Evolutionary conservation across 2,888 invertebrate species (phyloP).

Genomic region (Acanthosepion esculentum): DNA sequence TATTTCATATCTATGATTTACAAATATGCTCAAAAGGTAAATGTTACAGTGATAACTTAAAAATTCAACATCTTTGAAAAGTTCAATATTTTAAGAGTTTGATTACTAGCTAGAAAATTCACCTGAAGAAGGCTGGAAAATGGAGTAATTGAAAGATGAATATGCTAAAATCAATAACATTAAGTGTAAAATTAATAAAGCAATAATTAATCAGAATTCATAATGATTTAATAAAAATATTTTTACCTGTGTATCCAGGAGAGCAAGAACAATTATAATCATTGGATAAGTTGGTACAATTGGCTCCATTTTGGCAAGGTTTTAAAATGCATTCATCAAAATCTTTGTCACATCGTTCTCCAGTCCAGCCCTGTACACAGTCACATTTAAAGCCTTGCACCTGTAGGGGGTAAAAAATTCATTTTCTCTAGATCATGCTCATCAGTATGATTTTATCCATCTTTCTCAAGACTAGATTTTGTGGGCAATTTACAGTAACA

Average conservation of each 20-base stretch:
- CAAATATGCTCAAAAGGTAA: too few species aligned
- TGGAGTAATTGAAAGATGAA: background rate
- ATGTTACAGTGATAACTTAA: too few species aligned
- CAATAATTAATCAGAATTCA: background rate
- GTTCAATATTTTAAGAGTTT: too few species aligned
- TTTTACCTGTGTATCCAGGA: conserved; percentile 39
- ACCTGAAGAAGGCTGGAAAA: too few species aligned
- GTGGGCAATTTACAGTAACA: too few species aligned
- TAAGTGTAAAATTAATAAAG: background rate
- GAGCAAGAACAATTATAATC: conserved; percentile 88
- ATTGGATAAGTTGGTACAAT: conserved; percentile 77
- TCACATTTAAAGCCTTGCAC: conserved; percentile 81
- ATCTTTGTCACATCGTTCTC: conserved; percentile 81
- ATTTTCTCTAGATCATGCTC: too few species aligned
- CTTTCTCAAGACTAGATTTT: too few species aligned
- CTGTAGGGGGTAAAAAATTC: background rate
- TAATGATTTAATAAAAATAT: background rate
- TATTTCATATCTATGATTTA: too few species aligned
- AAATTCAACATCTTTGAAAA: too few species aligned
- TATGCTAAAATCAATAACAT: background rate
- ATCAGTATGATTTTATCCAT: too few species aligned
- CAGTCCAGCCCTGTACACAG: conserved; percentile 87
- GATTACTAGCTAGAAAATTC: too few species aligned
- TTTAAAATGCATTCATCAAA: conserved; percentile 66
- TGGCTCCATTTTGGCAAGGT: conserved; percentile 63